Base-by-base conservation (phyloP, 2,797 vertebrate species). In the Ataeniobius toweri region DNA sequence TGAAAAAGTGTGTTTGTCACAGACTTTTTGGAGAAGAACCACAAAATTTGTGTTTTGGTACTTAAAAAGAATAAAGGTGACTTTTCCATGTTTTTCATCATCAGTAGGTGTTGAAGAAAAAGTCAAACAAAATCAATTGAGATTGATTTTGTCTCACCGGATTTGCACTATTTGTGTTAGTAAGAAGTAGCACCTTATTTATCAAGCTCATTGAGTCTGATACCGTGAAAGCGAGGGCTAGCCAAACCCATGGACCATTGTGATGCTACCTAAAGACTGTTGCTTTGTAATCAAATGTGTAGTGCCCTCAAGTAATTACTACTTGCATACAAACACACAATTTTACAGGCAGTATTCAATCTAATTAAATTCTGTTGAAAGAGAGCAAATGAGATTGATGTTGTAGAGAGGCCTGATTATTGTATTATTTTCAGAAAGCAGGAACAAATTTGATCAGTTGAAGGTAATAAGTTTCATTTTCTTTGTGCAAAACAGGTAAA, bases 191-290 rank as follows among this genome's bases (percentile, higher is more conserved):
- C 59, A 67, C 36, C 63, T 77, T 65, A 82, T 80, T 67, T 48
- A 22, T 83, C 44, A 0, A 46, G 74, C 50, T 51, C 28, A 18
- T 63, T 70, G 39, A 71, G 14, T 67, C 53, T 48, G 59, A 31
- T 22, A 12, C 50, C 41, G 39, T 58, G 0, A 84, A 83, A 69
- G 55, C 75, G 59, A 76, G 75, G 77, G 74, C 83, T 83, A 84
- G 71, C 71, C 9, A 74, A 81, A 84, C 51, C 36, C 12, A 39
- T 69, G 2, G n/a, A 67, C 73, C 16, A 48, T 71, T 74, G 3
- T 70, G n/a, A 3, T 0, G 22, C 50, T 53, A 22, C 24, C 50
- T 39, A 77, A 73, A 77, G 0, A 69, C 24, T 14, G 67, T 20
- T 56, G 0, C 18, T 14, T 46, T 2, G 6, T 8, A 77, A 70